Evolutionary conservation across 2,113 vertebrate species (phyloP).

Genomic region (Pipa parva): DNA sequence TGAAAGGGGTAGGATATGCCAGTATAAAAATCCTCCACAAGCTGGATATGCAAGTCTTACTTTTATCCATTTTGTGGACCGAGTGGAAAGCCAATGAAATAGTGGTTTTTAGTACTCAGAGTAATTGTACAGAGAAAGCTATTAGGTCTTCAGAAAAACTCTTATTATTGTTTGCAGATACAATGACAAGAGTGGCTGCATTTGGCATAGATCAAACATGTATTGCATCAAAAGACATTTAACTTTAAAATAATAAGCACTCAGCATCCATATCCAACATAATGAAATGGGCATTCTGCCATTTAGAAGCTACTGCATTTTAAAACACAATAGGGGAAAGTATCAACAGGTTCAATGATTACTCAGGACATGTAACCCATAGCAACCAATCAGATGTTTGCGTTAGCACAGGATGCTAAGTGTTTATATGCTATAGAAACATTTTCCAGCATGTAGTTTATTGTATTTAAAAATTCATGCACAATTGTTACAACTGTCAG

Average conservation of each 20-base stretch:
- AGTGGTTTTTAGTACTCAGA: not conserved
- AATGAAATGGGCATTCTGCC: slow-evolving; percentile 1
- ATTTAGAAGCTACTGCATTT: not conserved
- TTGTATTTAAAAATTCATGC: too few species aligned
- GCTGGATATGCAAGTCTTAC: not conserved
- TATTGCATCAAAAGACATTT: slow-evolving; percentile 21
- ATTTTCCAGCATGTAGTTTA: too few species aligned
- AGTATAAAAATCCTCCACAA: too few species aligned
- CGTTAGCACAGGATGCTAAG: too few species aligned
- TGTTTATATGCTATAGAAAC: too few species aligned
- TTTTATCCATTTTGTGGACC: not conserved
- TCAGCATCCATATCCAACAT: not conserved
- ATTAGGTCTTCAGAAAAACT: slow-evolving; percentile 18
- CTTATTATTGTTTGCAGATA: slow-evolving; percentile 11
- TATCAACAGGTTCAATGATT: too few species aligned
- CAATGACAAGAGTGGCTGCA: slow-evolving; percentile 20
- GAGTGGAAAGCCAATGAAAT: not conserved
- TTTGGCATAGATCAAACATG: slow-evolving; percentile 26
- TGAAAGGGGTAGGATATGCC: too few species aligned
- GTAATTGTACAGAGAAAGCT: not conserved
- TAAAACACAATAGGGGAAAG: not conserved
- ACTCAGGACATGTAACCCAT: too few species aligned
- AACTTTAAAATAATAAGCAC: slow-evolving; percentile 33
- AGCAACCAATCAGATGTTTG: too few species aligned
- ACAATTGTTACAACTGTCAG: too few species aligned